Evolutionary conservation across 2,113 vertebrate genomes (phyloP), one percentile per base, ranked within the genome.

Genomic region (Coturnix japonica): DNA sequence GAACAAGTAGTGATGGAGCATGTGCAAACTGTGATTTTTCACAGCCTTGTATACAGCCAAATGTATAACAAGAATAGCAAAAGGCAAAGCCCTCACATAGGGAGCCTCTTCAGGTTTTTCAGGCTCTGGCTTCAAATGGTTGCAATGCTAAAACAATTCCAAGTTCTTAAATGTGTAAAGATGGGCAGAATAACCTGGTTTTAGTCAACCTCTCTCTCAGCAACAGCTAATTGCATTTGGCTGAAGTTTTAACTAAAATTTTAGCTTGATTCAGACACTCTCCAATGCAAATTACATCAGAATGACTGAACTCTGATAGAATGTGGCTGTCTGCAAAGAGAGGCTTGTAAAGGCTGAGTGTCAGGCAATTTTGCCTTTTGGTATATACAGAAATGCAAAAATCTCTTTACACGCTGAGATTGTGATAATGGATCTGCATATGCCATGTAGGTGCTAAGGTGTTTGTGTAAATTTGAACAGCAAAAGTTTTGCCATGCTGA

Each of bases 11-110:
- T 82, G 94, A 91, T 80, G 79, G 79, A 96, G 65, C 78, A 95
- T 93, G 91, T 96, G 89, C 92, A 96, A 96, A 92, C 94, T 85
- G 91, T 83, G 95, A 96, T 87, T 95, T 96, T 95, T 96, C 92
- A 89, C 94, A 96, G 84, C 69, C 67, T 90, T 95, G 70, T 13
- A 95, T 73, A 81, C 71, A 93, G 94, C 94, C 95, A 95, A 94
- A 91, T 67, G 82, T 87, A 31, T 67, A 92, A 89, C 53, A 0
- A 93, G 87, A 94, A 96, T 80, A 91, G 92, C 72, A 93, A 96
- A 91, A 96, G 72, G 92, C 95, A 92, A 83, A 95, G 65, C 76
- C 43, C 39, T 60, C 78, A 6, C 22, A 92, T 2, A 43, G 75
- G 56, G 64, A 85, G 51, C 64, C 47, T 87, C 66, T 80, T 87